Evolutionary conservation across 2,113 vertebrate species (phyloP).

Genomic region (Caranx ignobilis): DNA sequence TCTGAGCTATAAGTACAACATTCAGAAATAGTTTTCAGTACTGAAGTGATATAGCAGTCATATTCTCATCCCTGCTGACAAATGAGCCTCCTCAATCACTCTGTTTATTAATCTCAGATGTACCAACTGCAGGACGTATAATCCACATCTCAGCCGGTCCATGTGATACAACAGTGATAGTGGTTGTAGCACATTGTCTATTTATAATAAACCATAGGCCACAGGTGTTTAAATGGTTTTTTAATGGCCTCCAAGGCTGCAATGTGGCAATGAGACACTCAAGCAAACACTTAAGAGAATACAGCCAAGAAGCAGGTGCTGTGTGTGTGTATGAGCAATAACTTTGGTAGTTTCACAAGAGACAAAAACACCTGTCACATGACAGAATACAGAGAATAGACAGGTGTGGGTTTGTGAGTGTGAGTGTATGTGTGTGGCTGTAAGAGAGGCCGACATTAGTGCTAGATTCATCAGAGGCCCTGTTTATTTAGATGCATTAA

Average conservation of each 20-base stretch:
- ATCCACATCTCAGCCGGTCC: slow-evolving; percentile 35
- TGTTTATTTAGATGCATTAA: not conserved
- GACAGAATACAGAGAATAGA: slow-evolving; percentile 31
- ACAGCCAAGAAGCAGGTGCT: slow-evolving; percentile 50
- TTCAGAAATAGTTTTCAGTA: not conserved
- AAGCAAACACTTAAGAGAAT: slow-evolving; percentile 50
- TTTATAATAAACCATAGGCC: slow-evolving; percentile 71
- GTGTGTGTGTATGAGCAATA: slow-evolving; percentile 35
- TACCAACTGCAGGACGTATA: slow-evolving; percentile 10
- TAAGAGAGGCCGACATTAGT: not conserved
- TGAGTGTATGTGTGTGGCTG: not conserved
- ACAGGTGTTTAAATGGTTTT: slow-evolving; percentile 68
- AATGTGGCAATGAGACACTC: slow-evolving; percentile 53
- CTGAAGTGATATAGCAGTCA: not conserved
- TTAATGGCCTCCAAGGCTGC: slow-evolving; percentile 59
- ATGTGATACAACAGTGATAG: slow-evolving; percentile 40
- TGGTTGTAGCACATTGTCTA: slow-evolving; percentile 54
- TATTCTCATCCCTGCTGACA: slow-evolving; percentile 34
- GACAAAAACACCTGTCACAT: slow-evolving; percentile 51
- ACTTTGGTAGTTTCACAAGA: slow-evolving; percentile 36
- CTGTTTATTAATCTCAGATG: slow-evolving; percentile 40
- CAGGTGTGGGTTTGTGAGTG: slow-evolving; percentile 33
- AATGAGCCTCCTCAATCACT: slow-evolving; percentile 32
- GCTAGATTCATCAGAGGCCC: not conserved
- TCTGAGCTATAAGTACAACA: too few species aligned